Evolutionary conservation across 2,113 vertebrate genomes (phyloP).

Genomic region (Scytalopus superciliaris): DNA sequence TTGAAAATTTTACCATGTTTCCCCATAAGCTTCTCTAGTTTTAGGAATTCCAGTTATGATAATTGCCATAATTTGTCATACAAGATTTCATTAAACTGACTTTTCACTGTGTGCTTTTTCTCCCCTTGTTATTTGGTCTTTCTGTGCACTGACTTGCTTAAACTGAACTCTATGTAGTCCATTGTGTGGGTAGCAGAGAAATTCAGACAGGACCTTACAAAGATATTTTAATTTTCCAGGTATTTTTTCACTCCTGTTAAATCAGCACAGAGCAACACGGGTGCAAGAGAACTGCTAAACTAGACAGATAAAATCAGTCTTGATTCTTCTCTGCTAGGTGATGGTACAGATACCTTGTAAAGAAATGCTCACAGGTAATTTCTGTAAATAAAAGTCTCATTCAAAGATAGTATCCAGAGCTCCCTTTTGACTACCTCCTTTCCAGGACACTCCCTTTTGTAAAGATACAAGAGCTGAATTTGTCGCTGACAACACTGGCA

Average conservation of each 20-base stretch:
- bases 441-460: neutral
- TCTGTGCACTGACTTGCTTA: neutral
- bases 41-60: conserved; percentile 3
- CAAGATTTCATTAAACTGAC: conserved; percentile 59
- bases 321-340: neutral
- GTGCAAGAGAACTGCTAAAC: neutral
- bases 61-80: conserved; percentile 41
- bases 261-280: neutral
- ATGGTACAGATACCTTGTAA: neutral
- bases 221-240: neutral
- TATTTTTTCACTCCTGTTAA: neutral
- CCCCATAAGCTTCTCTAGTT: neutral
- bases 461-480: neutral
- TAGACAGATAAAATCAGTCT: neutral
- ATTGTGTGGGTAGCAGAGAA: rapidly evolving
- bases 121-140: neutral
- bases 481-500: neutral
- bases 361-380: neutral
- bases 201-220: neutral
- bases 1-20: neutral
- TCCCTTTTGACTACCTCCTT: neutral
- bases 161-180: neutral
- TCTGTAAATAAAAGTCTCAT: neutral
- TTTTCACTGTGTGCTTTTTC: conserved; percentile 38
- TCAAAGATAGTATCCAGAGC: neutral